phyloP scores from a whole-genome alignment of 2,888 invertebrate species.

The Nudaria mundana region DNA sequence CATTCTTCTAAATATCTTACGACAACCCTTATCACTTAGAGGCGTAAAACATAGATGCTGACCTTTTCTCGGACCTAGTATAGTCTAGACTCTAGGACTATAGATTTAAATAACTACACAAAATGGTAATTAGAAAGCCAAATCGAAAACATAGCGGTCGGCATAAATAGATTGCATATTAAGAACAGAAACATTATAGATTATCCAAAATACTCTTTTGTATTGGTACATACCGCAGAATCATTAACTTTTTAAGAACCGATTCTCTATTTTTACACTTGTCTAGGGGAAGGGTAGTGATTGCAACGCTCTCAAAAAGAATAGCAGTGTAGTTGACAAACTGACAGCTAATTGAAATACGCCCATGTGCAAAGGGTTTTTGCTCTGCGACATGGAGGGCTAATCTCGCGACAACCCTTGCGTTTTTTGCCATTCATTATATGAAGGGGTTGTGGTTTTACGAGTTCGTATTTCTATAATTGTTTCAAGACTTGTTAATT shows the following conservation, averaged over 20 bases:
- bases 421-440: constrained; percentile 52
- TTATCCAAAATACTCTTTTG: background rate
- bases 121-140: no score
- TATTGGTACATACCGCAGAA: constrained; percentile 8
- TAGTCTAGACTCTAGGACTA: no score
- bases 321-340: constrained; percentile 70
- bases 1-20: no score
- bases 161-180: background rate
- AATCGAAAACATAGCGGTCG: no score
- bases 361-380: constrained; percentile 76
- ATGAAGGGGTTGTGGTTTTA: constrained; percentile 57
- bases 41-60: no score
- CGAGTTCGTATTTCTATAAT: constrained; percentile 49
- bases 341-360: constrained; percentile 80
- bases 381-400: constrained; percentile 64
- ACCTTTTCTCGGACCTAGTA: no score
- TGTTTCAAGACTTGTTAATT: constrained; percentile 37
- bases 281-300: constrained; percentile 23
- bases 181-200: background rate
- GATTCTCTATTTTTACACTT: constrained; percentile 30
- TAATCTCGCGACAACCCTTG: constrained; percentile 67
- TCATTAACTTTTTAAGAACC: constrained; percentile 22
- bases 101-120: no score
- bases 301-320: constrained; percentile 42
- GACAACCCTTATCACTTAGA: no score